Percentiles rank a stretch among this genome's conserved stretches.
These are phyloP conservation scores for Calameuta idolon DNA, from an alignment of 2,888 invertebrate genomes.

Conservation along the genomic window DNA sequence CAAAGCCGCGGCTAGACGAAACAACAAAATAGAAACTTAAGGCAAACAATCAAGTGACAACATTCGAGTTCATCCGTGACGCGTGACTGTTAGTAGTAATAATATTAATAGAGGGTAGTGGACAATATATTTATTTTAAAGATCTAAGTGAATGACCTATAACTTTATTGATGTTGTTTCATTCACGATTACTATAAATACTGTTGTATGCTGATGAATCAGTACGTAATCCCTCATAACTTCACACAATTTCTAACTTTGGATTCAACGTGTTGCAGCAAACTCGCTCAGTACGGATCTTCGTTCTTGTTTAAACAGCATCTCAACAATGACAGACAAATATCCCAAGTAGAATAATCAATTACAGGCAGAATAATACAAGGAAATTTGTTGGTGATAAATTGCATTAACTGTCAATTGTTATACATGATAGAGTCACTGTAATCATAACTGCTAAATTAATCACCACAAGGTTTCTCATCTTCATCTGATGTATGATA, in stretches of 20 bases:
- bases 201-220: slow-evolving; percentile 25
- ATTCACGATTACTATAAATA: slow-evolving; percentile 35
- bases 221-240: not conserved
- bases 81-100: not conserved
- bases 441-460: not conserved
- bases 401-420: not conserved
- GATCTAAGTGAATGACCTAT: not conserved
- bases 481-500: not conserved
- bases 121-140: not conserved
- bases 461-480: not conserved
- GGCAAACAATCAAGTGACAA: too few relatives aligned
- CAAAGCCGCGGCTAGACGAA: not conserved
- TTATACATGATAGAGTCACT: not conserved
- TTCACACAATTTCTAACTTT: not conserved
- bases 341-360: not conserved
- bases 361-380: not conserved
- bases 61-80: too few relatives aligned
- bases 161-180: slow-evolving; percentile 17
- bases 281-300: not conserved
- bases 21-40: not conserved
- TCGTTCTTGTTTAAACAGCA: not conserved
- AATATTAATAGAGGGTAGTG: not conserved
- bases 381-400: not conserved
- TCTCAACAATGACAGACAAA: not conserved
- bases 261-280: not conserved